Evolutionary conservation across 2,888 invertebrate species (phyloP).

Genomic region (Cheilosia pagana): DNA sequence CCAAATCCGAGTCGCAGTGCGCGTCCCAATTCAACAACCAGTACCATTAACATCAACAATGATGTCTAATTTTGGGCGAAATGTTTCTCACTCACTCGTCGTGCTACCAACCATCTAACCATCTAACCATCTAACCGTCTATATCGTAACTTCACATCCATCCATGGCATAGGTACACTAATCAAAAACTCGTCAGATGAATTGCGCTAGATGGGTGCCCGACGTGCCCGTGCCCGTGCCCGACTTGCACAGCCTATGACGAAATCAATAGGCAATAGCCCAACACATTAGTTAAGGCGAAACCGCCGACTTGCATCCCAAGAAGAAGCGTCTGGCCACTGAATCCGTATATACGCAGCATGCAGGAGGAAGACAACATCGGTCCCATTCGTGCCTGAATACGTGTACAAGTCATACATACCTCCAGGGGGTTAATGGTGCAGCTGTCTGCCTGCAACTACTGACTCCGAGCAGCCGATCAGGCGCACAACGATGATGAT

Average conservation of each 20-base stretch:
- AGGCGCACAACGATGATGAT: constrained; percentile 41
- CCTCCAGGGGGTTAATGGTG: constrained; percentile 57
- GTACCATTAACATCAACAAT: constrained; percentile 65
- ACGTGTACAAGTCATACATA: constrained; percentile 14
- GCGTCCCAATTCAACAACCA: constrained; percentile 42
- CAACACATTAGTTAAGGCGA: constrained; percentile 37
- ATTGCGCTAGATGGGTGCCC: constrained; percentile 57
- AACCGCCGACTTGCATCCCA: constrained; percentile 30
- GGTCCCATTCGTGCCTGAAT: constrained; percentile 3
- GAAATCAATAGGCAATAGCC: constrained; percentile 48
- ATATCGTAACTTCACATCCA: constrained; percentile 50
- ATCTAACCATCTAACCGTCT: constrained; percentile 54
- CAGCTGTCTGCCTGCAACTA: constrained; percentile 40
- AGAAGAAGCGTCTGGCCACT: constrained; percentile 40
- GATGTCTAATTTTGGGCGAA: constrained; percentile 68
- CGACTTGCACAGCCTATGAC: constrained; percentile 43
- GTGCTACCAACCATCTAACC: constrained; percentile 40
- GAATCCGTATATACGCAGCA: constrained; percentile 44
- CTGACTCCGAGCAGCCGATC: constrained; percentile 9
- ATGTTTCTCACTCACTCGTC: constrained; percentile 57
- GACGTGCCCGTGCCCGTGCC: constrained; percentile 13
- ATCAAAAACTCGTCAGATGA: constrained; percentile 57
- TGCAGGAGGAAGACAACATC: constrained; percentile 16
- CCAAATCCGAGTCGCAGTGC: too few species aligned
- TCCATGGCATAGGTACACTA: constrained; percentile 19